Percentiles rank a stretch among this genome's conserved stretches.
Evolutionary conservation across 2,797 vertebrate genomes (phyloP).

Genomic region (Cirrhinus molitorella): DNA sequence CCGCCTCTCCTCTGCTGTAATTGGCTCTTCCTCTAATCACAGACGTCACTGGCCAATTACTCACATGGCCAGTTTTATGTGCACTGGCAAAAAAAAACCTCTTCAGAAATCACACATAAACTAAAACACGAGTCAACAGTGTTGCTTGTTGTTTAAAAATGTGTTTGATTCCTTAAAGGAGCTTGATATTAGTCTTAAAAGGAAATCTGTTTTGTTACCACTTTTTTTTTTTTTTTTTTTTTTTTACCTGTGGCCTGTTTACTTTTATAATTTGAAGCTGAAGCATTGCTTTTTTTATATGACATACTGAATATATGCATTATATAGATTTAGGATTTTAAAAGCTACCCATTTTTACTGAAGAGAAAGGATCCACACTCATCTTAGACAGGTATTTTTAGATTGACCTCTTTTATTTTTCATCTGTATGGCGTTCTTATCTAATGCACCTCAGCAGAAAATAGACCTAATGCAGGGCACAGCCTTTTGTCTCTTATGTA

Average conservation of each 20-base stretch:
- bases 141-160: not conserved
- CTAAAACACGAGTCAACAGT: not conserved
- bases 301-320: not conserved
- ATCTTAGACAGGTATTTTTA: not conserved
- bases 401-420: conserved; percentile 23
- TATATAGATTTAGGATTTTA: not conserved
- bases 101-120: not conserved
- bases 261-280: not conserved
- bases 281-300: not conserved
- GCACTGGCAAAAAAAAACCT: conserved; percentile 43
- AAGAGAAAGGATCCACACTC: not conserved
- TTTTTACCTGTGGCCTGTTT: not conserved
- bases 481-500: conserved; percentile 52
- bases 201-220: no score
- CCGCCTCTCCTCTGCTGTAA: conserved; percentile 77
- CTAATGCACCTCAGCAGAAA: conserved; percentile 2
- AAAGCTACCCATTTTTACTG: not conserved
- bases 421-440: not conserved
- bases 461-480: not conserved
- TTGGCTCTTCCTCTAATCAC: conserved; percentile 80
- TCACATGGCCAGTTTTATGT: conserved; percentile 68
- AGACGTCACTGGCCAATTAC: conserved; percentile 60
- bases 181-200: not conserved
- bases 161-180: not conserved
- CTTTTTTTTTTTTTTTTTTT: not conserved